Base-by-base conservation (phyloP, 2,113 vertebrate species). In the Phrynosoma platyrhinos region DNA sequence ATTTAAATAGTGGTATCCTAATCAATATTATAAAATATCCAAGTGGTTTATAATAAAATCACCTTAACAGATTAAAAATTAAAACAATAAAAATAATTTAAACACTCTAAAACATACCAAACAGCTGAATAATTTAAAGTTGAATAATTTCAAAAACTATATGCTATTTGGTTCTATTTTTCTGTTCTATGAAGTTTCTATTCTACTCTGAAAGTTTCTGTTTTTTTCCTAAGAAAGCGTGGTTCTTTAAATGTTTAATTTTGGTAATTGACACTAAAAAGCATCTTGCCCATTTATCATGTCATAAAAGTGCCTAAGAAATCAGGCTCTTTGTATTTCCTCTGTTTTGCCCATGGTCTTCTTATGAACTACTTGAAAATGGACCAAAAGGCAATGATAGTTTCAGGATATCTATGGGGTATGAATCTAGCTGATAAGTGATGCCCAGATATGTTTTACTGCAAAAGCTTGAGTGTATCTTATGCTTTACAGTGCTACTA, bases 401-500 rank as follows among this genome's bases (percentile, higher is more conserved):
- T 23, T 9, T 27, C 42, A 53, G 69, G 30, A 21, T 64, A 71
- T 30, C 27, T 9, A 27, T 71, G 30, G 18, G 52, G 58, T 20
- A 40, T 21, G 18, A 81, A 72, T 81, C 30, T 81, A 72, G 47
- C 68, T 81, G 69, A 62, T 62, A 81, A 77, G 62, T 77, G 18
- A 52, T 25, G 88, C 83, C 7, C 21, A 27, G 30, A 20, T 9
- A 52, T 36, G 18, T 87, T 91, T 64, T 40, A 21, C 12, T 36
- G 40, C 79, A 90, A 82, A 77, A 77, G 77, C 14, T 5, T 87
- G 53, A 62, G 5, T 16, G 40, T 52, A 32, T 47, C 30, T 72
- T 64, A 18, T 83, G 42, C 21, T 78, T 71, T 79, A 27, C 27
- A 21, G 87, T 88, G 85, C 47, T 91, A 47, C 77, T 79, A 71